Conservation (phyloP, 2,113 vertebrate genomes). For the Spea bombifrons region DNA sequence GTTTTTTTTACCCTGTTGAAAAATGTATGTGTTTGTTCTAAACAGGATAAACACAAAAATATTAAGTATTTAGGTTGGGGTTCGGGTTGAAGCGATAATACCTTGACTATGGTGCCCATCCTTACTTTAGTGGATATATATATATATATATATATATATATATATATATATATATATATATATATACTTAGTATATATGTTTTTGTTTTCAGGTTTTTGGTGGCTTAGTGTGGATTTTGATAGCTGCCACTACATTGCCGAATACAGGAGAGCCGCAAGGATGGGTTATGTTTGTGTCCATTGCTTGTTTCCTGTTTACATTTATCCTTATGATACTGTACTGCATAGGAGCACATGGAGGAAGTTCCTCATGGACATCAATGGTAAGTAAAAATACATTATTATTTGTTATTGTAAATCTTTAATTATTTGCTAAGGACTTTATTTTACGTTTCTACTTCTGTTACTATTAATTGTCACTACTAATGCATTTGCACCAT, state of each 20-base stretch:
- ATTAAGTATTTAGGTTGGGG: too few species aligned
- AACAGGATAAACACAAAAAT: too few species aligned
- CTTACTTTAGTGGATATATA: too few species aligned
- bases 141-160: too few species aligned
- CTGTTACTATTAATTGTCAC: too few species aligned
- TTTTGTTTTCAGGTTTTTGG: conserved; percentile 54
- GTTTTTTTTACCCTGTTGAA: too few species aligned
- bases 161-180: too few species aligned
- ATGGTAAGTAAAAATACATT: conserved; percentile 53
- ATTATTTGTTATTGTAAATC: background rate
- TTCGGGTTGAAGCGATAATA: too few species aligned
- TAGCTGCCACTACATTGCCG: background rate
- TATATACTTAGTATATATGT: background rate
- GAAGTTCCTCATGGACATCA: conserved; percentile 52
- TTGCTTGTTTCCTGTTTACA: conserved; percentile 57
- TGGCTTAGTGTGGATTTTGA: conserved; percentile 64
- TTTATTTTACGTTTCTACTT: background rate
- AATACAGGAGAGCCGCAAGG: fast-evolving
- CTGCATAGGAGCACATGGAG: conserved; percentile 28
- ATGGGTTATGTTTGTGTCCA: conserved; percentile 67
- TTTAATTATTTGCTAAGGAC: background rate
- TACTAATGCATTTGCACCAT: background rate
- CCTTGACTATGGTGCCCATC: too few species aligned
- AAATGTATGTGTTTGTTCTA: too few species aligned
- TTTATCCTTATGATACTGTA: conserved; percentile 55